Evolutionary conservation across 92 coral and sea anemone genomes (phyloP).

Genomic region (Siderastrea siderea): DNA sequence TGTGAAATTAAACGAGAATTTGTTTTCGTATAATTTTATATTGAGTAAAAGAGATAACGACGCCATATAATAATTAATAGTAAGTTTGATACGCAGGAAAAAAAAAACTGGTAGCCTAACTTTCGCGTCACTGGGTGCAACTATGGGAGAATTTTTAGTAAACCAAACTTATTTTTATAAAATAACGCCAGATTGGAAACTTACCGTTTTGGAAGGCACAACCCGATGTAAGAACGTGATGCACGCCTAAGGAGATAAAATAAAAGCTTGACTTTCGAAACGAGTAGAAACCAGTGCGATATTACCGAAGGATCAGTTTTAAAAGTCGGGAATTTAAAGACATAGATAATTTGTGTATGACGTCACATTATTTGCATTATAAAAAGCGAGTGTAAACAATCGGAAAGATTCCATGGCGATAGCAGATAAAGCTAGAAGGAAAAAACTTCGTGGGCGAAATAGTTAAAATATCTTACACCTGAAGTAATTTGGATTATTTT

Average conservation of each 20-base stretch:
- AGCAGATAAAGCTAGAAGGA: slow-evolving; percentile 21
- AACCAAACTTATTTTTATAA: background rate
- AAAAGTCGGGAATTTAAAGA: background rate
- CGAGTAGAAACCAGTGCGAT: background rate
- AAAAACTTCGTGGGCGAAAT: slow-evolving; percentile 29
- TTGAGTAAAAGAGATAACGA: background rate
- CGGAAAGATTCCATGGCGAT: background rate
- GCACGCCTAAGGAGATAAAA: background rate
- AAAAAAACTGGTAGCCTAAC: background rate
- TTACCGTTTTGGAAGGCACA: background rate
- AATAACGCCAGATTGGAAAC: background rate
- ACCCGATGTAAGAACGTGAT: background rate
- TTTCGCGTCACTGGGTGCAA: background rate
- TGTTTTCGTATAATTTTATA: too few species aligned
- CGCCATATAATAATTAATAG: too few species aligned
- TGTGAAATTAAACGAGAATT: too few species aligned
- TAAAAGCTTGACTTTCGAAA: background rate
- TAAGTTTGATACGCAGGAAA: too few species aligned
- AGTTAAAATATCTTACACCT: slow-evolving; percentile 12
- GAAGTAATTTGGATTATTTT: slow-evolving; percentile 14
- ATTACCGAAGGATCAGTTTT: background rate
- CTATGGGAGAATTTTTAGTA: background rate
- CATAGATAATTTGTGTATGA: slow-evolving; percentile 9
- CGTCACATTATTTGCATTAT: slow-evolving; percentile 19
- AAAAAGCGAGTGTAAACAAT: slow-evolving; percentile 3